These are phyloP conservation scores for Acomys russatus DNA, from an alignment of 2,797 vertebrate species.

Conservation along the genomic window DNA sequence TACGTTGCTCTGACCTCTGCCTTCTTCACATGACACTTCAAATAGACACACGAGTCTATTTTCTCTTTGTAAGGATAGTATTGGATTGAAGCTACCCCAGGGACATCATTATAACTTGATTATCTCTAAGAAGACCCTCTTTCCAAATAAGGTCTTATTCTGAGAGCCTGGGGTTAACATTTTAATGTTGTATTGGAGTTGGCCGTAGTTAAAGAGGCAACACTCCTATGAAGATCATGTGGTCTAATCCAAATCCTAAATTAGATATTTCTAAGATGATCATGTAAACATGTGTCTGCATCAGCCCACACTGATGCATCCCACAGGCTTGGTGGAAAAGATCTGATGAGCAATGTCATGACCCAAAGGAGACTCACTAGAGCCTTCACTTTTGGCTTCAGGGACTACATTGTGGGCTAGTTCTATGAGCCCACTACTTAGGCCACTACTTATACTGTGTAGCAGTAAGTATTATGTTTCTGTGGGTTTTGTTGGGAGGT, in stretches of 20 bases:
- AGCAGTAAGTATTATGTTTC: not conserved
- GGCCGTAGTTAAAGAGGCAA: not conserved
- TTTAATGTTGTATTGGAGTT: not conserved
- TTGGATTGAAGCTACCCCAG: not conserved
- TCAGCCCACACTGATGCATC: not conserved
- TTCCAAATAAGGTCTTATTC: not conserved
- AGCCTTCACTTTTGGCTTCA: not conserved
- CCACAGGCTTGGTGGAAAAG: not conserved
- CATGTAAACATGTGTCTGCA: not conserved
- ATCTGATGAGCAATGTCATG: fast-evolving
- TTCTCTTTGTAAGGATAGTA: not conserved
- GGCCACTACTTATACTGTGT: not conserved
- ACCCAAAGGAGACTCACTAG: not conserved
- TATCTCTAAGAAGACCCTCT: not conserved
- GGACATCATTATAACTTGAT: not conserved
- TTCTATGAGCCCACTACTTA: not conserved
- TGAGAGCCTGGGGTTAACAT: not conserved
- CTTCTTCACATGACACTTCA: not conserved
- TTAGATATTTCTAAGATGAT: not conserved
- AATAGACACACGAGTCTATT: too few species aligned
- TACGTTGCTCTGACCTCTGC: not conserved
- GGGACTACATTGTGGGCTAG: fast-evolving
- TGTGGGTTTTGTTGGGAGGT: not conserved
- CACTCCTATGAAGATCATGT: not conserved
- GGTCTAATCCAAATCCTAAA: not conserved